Conservation (phyloP, 2,797 vertebrate genomes). For the Tokudaia muenninki region DNA sequence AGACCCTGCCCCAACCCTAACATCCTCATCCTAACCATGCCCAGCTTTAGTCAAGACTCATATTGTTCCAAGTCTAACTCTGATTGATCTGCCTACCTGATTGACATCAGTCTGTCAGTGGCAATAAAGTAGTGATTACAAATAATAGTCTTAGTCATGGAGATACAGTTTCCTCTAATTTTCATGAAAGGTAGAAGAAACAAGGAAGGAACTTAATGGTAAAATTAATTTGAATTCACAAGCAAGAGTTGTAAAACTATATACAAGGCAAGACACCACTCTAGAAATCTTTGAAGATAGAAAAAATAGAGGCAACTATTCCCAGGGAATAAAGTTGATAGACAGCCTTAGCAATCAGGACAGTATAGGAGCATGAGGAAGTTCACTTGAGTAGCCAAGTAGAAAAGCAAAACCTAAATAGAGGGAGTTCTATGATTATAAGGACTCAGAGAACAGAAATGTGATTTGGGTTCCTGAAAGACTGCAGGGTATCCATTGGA, state of each 20-base stretch:
- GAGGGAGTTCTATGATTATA: neutral
- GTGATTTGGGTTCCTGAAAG: neutral
- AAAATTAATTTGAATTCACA: neutral
- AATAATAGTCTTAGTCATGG: neutral
- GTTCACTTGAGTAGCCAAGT: neutral
- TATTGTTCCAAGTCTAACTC: neutral
- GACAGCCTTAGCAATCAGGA: neutral
- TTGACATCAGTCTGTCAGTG: neutral
- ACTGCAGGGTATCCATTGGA: constrained; percentile 26
- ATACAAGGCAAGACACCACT: neutral
- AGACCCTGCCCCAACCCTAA: neutral
- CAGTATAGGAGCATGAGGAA: neutral
- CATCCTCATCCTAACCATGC: neutral
- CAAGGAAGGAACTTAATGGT: neutral
- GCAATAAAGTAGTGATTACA: constrained; percentile 6
- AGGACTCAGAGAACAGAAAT: neutral
- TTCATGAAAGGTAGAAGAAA: neutral
- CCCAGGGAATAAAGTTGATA: constrained; percentile 11
- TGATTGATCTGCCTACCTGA: neutral
- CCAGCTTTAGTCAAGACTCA: neutral
- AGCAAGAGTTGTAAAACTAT: neutral
- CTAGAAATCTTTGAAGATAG: neutral
- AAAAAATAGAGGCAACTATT: neutral
- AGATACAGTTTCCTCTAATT: constrained; percentile 22
- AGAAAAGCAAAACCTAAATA: constrained; percentile 32